These are phyloP conservation scores for Poliocrania exsul DNA, from an alignment of 2,797 vertebrate species.

Conservation along the genomic window DNA sequence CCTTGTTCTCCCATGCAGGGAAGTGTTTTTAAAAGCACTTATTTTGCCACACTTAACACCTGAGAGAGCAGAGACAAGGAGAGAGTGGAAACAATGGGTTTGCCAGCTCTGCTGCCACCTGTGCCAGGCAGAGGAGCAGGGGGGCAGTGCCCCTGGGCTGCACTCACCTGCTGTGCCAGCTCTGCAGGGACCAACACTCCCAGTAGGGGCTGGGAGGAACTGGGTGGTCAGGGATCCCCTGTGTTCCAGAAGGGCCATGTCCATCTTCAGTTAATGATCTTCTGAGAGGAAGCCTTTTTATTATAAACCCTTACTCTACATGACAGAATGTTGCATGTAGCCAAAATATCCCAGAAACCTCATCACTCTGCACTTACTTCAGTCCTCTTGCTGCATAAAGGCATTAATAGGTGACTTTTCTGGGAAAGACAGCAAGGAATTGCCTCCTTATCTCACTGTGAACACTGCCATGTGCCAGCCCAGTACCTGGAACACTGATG, in stretches of 20 bases:
- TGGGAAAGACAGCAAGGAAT: background rate
- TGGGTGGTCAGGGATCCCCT: background rate
- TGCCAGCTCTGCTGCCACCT: background rate
- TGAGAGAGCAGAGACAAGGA: background rate
- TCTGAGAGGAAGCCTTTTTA: background rate
- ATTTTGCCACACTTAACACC: background rate
- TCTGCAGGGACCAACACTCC: background rate
- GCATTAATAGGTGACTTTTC: background rate
- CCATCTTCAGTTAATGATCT: background rate
- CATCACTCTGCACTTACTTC: background rate
- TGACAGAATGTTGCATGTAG: background rate
- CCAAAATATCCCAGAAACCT: background rate
- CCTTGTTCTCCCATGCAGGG: background rate
- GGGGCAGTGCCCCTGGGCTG: no score
- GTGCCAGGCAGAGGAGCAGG: background rate
- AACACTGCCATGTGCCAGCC: background rate
- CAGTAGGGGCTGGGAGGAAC: background rate
- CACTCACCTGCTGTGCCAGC: background rate
- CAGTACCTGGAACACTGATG: background rate
- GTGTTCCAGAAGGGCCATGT: background rate
- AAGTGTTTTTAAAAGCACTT: background rate
- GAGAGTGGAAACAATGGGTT: background rate
- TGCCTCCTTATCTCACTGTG: background rate
- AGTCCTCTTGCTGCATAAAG: background rate
- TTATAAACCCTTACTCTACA: background rate